Conservation (phyloP, 2,888 invertebrate genomes). For the Andrena bicolor region DNA sequence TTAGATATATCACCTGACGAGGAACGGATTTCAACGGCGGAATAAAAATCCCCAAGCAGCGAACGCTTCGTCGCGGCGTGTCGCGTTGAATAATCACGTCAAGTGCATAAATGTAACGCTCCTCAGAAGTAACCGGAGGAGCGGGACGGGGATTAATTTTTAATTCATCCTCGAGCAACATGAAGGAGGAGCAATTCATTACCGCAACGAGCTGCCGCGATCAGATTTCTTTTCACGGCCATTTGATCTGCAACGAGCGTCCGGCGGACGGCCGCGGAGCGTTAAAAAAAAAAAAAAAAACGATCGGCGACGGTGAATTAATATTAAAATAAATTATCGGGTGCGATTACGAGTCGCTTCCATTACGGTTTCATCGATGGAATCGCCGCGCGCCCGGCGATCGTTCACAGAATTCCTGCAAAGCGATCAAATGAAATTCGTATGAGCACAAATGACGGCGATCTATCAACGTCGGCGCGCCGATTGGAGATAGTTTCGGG, state of each 20-base stretch:
- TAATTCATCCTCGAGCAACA: constrained; percentile 26
- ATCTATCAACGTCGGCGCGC: constrained; percentile 40
- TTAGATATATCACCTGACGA: constrained; percentile 26
- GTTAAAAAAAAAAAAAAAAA: not conserved
- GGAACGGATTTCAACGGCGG: constrained; percentile 26
- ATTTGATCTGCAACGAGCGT: constrained; percentile 6
- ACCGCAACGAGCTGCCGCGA: constrained; percentile 3
- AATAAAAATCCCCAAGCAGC: constrained; percentile 24
- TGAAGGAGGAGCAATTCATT: constrained; percentile 26
- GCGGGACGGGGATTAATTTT: constrained; percentile 29
- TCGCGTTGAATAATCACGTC: constrained; percentile 31
- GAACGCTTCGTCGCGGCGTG: constrained; percentile 17
- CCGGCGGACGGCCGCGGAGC: not conserved
- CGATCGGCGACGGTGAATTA: constrained; percentile 7
- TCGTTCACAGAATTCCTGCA: constrained; percentile 36
- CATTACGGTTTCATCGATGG: constrained; percentile 43
- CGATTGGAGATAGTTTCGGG: constrained; percentile 43
- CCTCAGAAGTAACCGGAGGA: constrained; percentile 27
- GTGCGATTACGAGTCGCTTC: constrained; percentile 15
- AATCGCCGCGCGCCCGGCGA: constrained; percentile 6
- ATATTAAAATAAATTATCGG: constrained; percentile 41
- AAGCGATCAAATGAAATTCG: constrained; percentile 55
- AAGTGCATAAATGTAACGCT: constrained; percentile 15
- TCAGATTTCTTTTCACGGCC: constrained; percentile 20
- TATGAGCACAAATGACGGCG: constrained; percentile 43